Base-by-base conservation (phyloP, 2,888 invertebrate species). In the Pyrrhosoma nymphula region DNA sequence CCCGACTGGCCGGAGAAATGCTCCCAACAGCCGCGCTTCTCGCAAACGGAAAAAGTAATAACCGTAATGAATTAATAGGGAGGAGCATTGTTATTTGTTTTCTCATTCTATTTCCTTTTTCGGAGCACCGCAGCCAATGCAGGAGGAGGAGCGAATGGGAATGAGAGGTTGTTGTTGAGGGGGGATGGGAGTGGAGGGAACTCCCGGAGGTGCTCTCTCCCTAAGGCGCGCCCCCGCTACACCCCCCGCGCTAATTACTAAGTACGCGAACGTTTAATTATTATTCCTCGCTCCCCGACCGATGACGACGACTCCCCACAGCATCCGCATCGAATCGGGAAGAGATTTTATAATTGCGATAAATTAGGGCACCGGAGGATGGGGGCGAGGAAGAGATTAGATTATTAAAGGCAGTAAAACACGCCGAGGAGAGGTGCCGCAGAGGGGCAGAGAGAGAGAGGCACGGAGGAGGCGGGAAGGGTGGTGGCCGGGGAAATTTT, bases 351-450 rank as follows among this genome's bases (percentile, higher is more conserved):
- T 55, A 89, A 55, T 89, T 89, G n/a, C 56, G 47, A 89, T 89
- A 89, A 89, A 89, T 56, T 26, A 89, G 55, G 89, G 26, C 23
- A 12, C 3, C 30, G 30, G 69, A 35, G 82, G 82, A 16, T 30
- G 82, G 82, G n/a, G 69, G 69, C 20, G 75, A 82, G 10, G 35
- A 12, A 35, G 82, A 35, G 82, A 82, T 56, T 4, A 55, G 89
- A 89, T 89, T 89, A 89, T 89, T 89, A 89, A 89, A 89, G 39
- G 56, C 89, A 56, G 47, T 89, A 89, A 89, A 88, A 56, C n/a
- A 89, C 89, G n/a, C 23, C n/a, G 55, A n/a, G 55, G 23, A 47
- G 55, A 12, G 55, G 6, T 6, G n/a, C 89, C 26, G 26, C 47
- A 47, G 47, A 47, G 26, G 30, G 16, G 30, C 2, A 18, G 82